A percentile compares a stretch with the other conserved stretches of the same genome.
phyloP scores from a whole-genome alignment of 2,888 invertebrate genomes.

The Lumbricus terrestris region DNA sequence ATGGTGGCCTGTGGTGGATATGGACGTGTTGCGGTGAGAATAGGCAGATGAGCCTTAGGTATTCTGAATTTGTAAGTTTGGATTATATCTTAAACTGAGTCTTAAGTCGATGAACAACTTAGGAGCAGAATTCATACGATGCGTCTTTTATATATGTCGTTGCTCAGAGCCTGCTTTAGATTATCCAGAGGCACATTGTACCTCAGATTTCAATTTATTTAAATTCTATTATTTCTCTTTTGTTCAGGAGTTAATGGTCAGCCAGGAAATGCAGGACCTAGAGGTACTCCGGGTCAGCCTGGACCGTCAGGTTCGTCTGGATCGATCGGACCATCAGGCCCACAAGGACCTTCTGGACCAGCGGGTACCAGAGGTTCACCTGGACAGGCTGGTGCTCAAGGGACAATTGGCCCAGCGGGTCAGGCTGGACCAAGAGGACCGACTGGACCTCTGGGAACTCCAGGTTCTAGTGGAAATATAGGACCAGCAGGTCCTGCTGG shows the following conservation, averaged over 20 bases:
- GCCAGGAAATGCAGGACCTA: conserved; percentile 65
- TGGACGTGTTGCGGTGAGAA: too few relatives aligned
- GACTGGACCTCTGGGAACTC: conserved; percentile 21
- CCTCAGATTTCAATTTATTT: background rate
- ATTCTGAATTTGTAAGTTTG: background rate
- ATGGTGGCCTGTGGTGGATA: too few relatives aligned
- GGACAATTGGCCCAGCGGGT: conserved; percentile 30
- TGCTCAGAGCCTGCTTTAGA: too few relatives aligned
- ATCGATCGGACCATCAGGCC: conserved; percentile 20
- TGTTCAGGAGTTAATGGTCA: conserved; percentile 19
- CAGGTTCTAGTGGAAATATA: conserved; percentile 22
- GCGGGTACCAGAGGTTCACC: conserved; percentile 34
- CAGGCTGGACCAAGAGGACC: conserved; percentile 27
- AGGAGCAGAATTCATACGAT: background rate
- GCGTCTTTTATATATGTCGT: background rate
- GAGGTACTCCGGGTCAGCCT: conserved; percentile 35
- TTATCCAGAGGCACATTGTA: background rate
- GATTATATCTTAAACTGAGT: background rate
- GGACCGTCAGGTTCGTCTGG: conserved; percentile 32
- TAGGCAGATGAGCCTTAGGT: background rate
- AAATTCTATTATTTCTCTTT: background rate
- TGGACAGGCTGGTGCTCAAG: conserved; percentile 29
- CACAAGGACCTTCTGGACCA: conserved; percentile 26
- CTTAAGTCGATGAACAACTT: background rate
- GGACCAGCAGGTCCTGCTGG: conserved; percentile 30